Evolutionary conservation across 2,888 invertebrate species (phyloP), one percentile per base, ranked within the genome.

Genomic region (Oeneis ivallda): DNA sequence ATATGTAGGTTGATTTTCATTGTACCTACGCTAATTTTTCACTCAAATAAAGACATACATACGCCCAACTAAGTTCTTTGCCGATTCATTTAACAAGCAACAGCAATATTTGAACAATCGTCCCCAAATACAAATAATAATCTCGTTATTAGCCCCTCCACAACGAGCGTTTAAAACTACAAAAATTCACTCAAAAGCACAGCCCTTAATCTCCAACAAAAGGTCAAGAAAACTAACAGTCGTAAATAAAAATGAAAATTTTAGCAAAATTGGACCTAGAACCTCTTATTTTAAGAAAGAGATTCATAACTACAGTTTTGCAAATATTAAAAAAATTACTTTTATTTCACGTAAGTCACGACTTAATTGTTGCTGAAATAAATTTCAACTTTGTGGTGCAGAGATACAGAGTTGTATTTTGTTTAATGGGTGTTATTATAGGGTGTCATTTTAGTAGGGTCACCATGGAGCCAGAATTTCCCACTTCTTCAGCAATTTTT

Each of bases 71-170:
- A 67, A 52, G 58, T 57, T 57, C 74, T 74, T 76, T 79, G 70
- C 75, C 82, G 77, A 72, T 74, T 76, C 82, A 85, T 87, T 86
- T 79, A 78, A 76, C 82, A 76, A 76, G 79, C 74, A 75, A 70
- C 65, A 71, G 77, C 78, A 87, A 89, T 88, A 86, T 88, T 88
- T 87, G 83, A 82, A 75, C 85, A 83, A 80, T 76, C 75, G 72
- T 67, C 77, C 85, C 83, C 78, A 76, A 74, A 74, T 71, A 73
- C 68, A 79, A 80, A 85, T 83, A 84, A 85, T 85, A 87, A 89
- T 87, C 86, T 83, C 71, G 80, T 89, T 86, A 86, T 70, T 69
- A 70, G 59, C 68, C 64, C 64, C 64, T 64, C 75, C 76, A 82
- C 84, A 86, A 84, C 83, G 81, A 80, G 74, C 79, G 69, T 79